These are phyloP conservation scores for Tor tambroides DNA, from an alignment of 2,113 vertebrate species.

Conservation along the genomic window DNA sequence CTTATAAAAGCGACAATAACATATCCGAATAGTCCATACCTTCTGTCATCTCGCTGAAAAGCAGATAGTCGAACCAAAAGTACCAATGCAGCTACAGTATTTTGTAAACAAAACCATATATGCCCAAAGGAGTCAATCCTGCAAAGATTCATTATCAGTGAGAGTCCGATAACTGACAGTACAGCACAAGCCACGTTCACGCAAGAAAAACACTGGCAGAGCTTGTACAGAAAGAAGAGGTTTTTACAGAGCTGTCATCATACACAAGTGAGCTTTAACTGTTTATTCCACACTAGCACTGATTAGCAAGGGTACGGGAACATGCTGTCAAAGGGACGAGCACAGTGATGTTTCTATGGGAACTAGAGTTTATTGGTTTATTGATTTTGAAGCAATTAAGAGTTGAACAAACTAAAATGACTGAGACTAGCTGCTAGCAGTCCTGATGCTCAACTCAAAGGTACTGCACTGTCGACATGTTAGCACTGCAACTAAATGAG, in stretches of 20 bases:
- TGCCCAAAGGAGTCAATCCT: not conserved
- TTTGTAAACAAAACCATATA: not conserved
- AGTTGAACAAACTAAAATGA: constrained; percentile 1
- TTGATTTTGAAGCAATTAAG: constrained; percentile 19
- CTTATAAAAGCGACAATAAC: not conserved
- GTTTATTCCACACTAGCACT: not conserved
- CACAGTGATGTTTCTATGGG: constrained; percentile 3
- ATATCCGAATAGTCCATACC: not conserved
- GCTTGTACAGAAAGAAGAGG: not conserved
- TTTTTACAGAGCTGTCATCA: not conserved
- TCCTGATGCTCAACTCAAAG: constrained; percentile 27
- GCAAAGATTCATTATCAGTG: not conserved
- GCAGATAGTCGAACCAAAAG: not conserved
- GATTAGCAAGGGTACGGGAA: not conserved
- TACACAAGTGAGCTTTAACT: not conserved
- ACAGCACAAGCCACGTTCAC: constrained; percentile 7
- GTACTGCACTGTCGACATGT: constrained; percentile 46
- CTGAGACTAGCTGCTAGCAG: constrained; percentile 26
- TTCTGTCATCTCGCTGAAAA: not conserved
- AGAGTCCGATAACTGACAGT: not conserved
- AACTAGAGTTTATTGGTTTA: not conserved
- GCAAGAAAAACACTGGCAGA: not conserved
- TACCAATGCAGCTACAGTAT: not conserved
- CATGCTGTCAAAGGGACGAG: not conserved
- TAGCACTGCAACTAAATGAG: constrained; percentile 26